Percentiles rank a stretch among this genome's conserved stretches.
These are phyloP conservation scores for Gonatopus flavifemur DNA, from an alignment of 1,140 invertebrate species.

Conservation along the genomic window DNA sequence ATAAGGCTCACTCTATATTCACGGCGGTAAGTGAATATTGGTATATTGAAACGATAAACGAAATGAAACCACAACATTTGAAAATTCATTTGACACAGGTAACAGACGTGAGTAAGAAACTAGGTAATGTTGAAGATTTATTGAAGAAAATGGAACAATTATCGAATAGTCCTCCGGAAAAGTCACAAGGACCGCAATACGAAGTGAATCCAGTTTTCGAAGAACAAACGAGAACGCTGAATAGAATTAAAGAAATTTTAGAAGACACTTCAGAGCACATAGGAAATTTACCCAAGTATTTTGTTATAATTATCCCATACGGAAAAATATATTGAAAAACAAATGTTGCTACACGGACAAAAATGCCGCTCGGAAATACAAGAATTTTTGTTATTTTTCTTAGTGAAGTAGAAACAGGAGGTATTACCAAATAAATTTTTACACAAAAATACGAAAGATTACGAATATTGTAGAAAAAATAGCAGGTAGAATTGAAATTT, in stretches of 20 bases:
- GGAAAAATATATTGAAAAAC: too few relatives aligned
- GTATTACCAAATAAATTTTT: too few relatives aligned
- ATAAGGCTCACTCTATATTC: slow-evolving; percentile 30
- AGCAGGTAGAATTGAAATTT: too few relatives aligned
- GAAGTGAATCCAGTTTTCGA: slow-evolving; percentile 27
- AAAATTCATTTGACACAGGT: slow-evolving; percentile 15
- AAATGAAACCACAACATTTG: neutral
- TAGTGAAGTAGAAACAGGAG: too few relatives aligned
- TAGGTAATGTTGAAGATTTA: slow-evolving; percentile 26
- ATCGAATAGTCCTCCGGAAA: slow-evolving; percentile 7
- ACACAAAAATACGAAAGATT: too few relatives aligned
- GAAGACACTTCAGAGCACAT: slow-evolving; percentile 40
- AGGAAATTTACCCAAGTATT: slow-evolving; percentile 42
- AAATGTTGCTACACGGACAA: too few relatives aligned
- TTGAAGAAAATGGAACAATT: slow-evolving; percentile 25
- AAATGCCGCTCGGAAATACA: neutral
- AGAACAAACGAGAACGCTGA: slow-evolving; percentile 32
- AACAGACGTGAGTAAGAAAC: slow-evolving; percentile 17
- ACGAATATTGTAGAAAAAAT: too few relatives aligned
- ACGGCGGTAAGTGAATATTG: slow-evolving; percentile 29
- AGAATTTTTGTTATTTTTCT: slow-evolving; percentile 1
- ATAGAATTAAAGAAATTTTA: slow-evolving; percentile 39
- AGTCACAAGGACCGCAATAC: slow-evolving; percentile 14
- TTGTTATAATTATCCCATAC: neutral
- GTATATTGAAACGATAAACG: neutral